Conservation (phyloP, 2,888 invertebrate species). For the Drosophila pullipes region DNA sequence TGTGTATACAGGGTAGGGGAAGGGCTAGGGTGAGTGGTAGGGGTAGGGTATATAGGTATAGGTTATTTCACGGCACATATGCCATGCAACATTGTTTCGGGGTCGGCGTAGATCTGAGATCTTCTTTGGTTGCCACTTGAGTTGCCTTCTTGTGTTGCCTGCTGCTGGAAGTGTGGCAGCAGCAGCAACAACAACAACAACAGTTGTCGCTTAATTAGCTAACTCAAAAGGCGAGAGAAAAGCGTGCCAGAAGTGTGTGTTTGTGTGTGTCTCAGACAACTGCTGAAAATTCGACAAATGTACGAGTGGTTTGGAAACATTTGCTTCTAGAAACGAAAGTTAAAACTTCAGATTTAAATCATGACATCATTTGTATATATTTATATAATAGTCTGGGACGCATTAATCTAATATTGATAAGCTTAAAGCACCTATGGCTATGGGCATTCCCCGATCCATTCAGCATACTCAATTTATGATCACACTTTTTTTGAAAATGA, state of each 20-base stretch:
- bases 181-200: slow-evolving; percentile 20
- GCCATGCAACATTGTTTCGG: slow-evolving; percentile 32
- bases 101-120: slow-evolving; percentile 47
- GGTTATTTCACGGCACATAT: slow-evolving; percentile 49
- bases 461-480: slow-evolving; percentile 14
- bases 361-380: not conserved
- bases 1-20: not conserved
- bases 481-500: slow-evolving; percentile 7
- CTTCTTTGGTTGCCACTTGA: slow-evolving; percentile 26
- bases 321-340: not conserved
- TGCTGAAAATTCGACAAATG: slow-evolving; percentile 23
- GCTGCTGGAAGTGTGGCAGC: slow-evolving; percentile 44
- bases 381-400: not conserved
- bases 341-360: not conserved
- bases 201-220: slow-evolving; percentile 67
- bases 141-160: slow-evolving; percentile 24
- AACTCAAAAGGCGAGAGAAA: slow-evolving; percentile 42
- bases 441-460: slow-evolving; percentile 42
- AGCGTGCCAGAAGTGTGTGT: slow-evolving; percentile 62
- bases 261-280: slow-evolving; percentile 3
- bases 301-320: not conserved
- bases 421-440: not conserved
- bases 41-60: not conserved
- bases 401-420: not conserved
- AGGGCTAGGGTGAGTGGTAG: not conserved